phyloP scores from a whole-genome alignment of 2,113 vertebrate species.

The Python bivittatus region DNA sequence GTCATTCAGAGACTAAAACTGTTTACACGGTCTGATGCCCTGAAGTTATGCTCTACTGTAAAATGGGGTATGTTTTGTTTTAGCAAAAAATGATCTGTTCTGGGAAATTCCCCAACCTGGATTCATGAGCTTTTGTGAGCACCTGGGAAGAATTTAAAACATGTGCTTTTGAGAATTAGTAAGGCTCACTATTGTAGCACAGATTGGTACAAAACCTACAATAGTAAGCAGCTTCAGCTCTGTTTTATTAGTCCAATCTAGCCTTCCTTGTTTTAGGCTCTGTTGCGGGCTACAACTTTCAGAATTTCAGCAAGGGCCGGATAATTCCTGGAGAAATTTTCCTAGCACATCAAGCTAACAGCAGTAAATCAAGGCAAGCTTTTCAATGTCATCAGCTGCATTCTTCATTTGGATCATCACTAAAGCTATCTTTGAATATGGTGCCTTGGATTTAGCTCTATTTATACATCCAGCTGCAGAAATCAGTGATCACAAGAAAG shows the following conservation, averaged over 20 bases:
- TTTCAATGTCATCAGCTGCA: background rate
- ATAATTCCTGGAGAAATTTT: background rate
- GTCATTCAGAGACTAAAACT: conserved; percentile 61
- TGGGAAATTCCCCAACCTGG: conserved; percentile 13
- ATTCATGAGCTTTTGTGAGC: conserved; percentile 23
- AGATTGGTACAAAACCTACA: background rate
- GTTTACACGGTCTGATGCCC: conserved; percentile 67
- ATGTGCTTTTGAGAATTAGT: background rate
- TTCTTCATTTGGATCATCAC: background rate
- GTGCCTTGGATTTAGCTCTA: background rate
- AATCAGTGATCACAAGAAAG: background rate
- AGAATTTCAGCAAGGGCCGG: background rate
- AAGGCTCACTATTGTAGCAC: background rate
- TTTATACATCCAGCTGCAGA: background rate
- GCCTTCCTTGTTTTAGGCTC: background rate
- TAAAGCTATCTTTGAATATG: background rate
- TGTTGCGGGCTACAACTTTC: background rate
- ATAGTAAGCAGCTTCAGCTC: rapidly evolving
- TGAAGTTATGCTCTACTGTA: conserved; percentile 44
- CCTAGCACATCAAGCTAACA: background rate
- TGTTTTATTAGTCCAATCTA: background rate
- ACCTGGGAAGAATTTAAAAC: conserved; percentile 31
- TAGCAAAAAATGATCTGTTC: conserved; percentile 28
- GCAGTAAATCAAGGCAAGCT: background rate
- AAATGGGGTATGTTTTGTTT: conserved; percentile 40